phyloP scores from a whole-genome alignment of 2,888 invertebrate species.

The Achlya flavicornis region DNA sequence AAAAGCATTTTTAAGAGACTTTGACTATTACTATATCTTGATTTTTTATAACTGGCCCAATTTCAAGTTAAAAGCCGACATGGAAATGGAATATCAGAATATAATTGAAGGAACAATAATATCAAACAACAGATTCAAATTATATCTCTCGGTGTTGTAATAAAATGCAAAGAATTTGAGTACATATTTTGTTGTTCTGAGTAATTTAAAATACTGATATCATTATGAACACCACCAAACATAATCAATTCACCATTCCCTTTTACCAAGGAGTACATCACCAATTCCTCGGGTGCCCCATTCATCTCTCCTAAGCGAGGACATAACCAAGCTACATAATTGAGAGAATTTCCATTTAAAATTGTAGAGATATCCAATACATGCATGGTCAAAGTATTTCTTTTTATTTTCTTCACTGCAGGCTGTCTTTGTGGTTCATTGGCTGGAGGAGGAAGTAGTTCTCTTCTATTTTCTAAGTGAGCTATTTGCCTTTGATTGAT shows the following conservation, averaged over 20 bases:
- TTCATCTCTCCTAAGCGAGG: conserved; percentile 86
- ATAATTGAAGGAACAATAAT: not conserved
- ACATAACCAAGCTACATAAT: conserved; percentile 87
- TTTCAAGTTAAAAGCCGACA: not conserved
- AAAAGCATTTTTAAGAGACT: not conserved
- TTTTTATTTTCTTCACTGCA: conserved; percentile 82
- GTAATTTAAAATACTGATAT: conserved; percentile 85
- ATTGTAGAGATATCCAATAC: conserved; percentile 92
- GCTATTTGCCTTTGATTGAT: conserved; percentile 78
- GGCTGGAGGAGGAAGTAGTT: conserved; percentile 59
- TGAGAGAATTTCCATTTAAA: conserved; percentile 85
- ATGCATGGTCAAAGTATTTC: conserved; percentile 91
- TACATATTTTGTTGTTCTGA: conserved; percentile 86
- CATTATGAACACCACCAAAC: conserved; percentile 97
- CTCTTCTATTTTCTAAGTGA: conserved; percentile 69
- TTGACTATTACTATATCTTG: not conserved
- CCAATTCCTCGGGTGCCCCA: conserved; percentile 93
- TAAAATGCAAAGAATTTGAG: conserved; percentile 90
- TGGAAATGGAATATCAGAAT: not conserved
- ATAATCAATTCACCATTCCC: conserved; percentile 96
- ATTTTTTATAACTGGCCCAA: not conserved
- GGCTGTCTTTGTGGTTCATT: conserved; percentile 70
- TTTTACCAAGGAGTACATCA: conserved; percentile 94
- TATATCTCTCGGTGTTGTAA: conserved; percentile 88
- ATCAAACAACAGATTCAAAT: conserved; percentile 73